Conservation (phyloP, 1,140 invertebrate species). For the honey bee (Apis mellifera) region DNA sequence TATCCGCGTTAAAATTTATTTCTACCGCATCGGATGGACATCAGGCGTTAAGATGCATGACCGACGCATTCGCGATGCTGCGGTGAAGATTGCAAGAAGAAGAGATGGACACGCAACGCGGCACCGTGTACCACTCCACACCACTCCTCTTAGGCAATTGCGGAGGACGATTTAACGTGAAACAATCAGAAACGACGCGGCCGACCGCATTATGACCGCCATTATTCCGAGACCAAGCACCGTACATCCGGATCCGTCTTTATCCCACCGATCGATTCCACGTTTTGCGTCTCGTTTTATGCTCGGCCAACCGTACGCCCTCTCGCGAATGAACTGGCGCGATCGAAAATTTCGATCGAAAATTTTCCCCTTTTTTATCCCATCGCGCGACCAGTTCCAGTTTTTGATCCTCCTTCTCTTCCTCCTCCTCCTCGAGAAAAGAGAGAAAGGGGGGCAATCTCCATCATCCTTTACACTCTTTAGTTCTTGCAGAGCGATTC, state of each 20-base stretch:
- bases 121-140: background rate
- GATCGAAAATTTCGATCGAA: no score
- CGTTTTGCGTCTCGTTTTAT: background rate
- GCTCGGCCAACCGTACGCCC: background rate
- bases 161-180: constrained; percentile 24
- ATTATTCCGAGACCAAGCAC: constrained; percentile 13
- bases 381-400: no score
- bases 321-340: no score
- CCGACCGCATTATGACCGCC: constrained; percentile 15
- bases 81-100: constrained; percentile 2
- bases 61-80: constrained; percentile 32
- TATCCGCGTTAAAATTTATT: constrained; percentile 36
- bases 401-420: no score
- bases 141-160: no score
- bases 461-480: no score
- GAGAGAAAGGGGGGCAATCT: no score
- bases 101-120: constrained; percentile 17
- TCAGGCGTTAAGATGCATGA: constrained; percentile 25
- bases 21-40: constrained; percentile 21
- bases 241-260: background rate
- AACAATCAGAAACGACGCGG: constrained; percentile 31
- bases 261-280: constrained; percentile 3
- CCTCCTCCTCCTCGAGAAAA: no score
- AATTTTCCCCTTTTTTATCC: no score
- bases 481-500: no score